Evolutionary conservation across 53 echinoderm and acorn worm species (phyloP).

Genomic region (Glandiceps talaboti): DNA sequence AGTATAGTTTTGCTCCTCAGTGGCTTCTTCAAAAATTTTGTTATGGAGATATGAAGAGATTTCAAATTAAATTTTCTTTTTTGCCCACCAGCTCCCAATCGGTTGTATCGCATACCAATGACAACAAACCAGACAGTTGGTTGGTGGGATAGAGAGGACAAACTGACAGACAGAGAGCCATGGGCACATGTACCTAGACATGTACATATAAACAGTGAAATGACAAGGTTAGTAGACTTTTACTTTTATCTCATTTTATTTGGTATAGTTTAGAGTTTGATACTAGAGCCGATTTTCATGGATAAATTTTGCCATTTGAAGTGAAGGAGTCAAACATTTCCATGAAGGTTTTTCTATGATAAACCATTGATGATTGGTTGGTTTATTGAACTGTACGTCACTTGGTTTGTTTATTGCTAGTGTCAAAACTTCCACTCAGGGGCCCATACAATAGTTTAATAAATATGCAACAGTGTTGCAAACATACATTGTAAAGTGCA

Average conservation of each 20-base stretch:
- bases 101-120: conserved; percentile 24
- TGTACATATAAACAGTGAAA: conserved; percentile 89
- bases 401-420: too few relatives aligned
- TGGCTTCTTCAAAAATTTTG: too few relatives aligned
- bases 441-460: too few relatives aligned
- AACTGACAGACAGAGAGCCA: conserved; percentile 63
- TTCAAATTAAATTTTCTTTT: too few relatives aligned
- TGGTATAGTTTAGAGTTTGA: neutral
- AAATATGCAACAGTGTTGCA: too few relatives aligned
- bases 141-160: conserved; percentile 56
- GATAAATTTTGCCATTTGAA: neutral
- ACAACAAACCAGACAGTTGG: conserved; percentile 42
- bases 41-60: too few relatives aligned
- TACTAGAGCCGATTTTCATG: neutral
- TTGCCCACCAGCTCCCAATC: conserved; percentile 53
- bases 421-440: too few relatives aligned
- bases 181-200: conserved; percentile 86
- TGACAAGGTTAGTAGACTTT: conserved; percentile 91
- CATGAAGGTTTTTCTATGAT: neutral
- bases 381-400: too few relatives aligned
- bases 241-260: too few relatives aligned
- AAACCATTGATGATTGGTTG: too few relatives aligned
- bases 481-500: too few relatives aligned
- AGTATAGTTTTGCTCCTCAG: too few relatives aligned
- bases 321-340: neutral